Evolutionary conservation across 37 sponge, comb jelly and placozoan species (phyloP).

Genomic region (Amphimedon queenslandica): DNA sequence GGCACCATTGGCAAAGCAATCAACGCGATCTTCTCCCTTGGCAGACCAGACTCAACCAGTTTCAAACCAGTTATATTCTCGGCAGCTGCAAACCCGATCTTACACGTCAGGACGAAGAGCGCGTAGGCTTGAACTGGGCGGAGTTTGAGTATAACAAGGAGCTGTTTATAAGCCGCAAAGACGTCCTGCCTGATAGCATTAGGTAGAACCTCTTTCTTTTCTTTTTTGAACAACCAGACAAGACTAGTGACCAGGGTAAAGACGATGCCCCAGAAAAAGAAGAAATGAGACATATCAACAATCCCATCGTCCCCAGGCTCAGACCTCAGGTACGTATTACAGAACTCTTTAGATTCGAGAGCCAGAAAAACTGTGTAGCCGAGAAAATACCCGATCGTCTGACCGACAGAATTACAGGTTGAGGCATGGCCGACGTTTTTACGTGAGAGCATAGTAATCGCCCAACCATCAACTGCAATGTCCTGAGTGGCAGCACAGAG

Average conservation of each 20-base stretch:
- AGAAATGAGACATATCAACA: constrained; percentile 62
- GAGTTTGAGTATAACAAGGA: constrained; percentile 49
- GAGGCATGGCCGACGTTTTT: constrained; percentile 88
- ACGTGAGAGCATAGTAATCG: constrained; percentile 86
- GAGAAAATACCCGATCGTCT: constrained; percentile 92
- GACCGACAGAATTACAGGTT: constrained; percentile 95
- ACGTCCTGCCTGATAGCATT: constrained; percentile 6
- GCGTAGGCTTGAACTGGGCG: constrained; percentile 44
- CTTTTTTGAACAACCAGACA: constrained; percentile 76
- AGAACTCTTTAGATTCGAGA: constrained; percentile 89
- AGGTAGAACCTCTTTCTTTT: constrained; percentile 25
- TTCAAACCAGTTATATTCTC: constrained; percentile 88
- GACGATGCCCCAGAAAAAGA: constrained; percentile 84
- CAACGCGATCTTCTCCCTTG: constrained; percentile 81
- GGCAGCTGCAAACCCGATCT: constrained; percentile 83
- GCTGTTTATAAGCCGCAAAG: constrained; percentile 50
- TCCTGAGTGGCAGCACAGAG: constrained; percentile 94
- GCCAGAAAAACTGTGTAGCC: constrained; percentile 92
- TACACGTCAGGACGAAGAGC: constrained; percentile 51
- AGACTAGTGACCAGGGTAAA: constrained; percentile 80
- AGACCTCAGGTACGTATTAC: constrained; percentile 69
- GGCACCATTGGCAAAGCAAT: constrained; percentile 85
- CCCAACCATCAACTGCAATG: constrained; percentile 99
- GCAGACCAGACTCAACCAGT: constrained; percentile 88
- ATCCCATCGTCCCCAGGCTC: constrained; percentile 73